phyloP scores from a whole-genome alignment of 2,113 vertebrate genomes.

The Ceuthmochares aereus region DNA sequence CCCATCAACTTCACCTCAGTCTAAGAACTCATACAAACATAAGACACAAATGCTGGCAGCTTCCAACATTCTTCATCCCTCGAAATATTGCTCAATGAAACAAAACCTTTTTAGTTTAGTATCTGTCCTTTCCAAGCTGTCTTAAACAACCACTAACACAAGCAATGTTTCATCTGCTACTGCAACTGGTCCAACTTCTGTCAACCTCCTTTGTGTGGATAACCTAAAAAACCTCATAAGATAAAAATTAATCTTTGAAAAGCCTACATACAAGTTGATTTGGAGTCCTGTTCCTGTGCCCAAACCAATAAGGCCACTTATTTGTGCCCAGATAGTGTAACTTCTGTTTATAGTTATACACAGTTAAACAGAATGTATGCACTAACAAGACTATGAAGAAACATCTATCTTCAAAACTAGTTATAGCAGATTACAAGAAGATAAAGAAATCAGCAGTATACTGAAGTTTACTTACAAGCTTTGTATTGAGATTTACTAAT shows the following conservation, averaged over 20 bases:
- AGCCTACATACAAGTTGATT: background rate
- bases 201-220: background rate
- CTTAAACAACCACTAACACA: background rate
- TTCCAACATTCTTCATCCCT: background rate
- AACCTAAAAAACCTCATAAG: background rate
- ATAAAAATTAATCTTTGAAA: background rate
- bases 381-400: background rate
- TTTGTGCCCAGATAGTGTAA: background rate
- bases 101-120: background rate
- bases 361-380: background rate
- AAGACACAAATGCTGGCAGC: background rate
- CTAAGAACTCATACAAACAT: background rate
- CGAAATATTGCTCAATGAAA: background rate
- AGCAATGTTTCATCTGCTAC: background rate
- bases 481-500: background rate
- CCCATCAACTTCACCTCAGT: background rate
- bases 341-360: background rate
- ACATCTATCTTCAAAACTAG: background rate
- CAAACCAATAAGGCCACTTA: background rate
- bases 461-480: background rate
- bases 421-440: background rate
- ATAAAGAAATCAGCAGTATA: background rate
- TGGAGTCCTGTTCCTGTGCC: background rate
- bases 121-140: background rate
- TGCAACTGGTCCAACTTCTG: background rate